phyloP scores from a whole-genome alignment of 2,113 vertebrate species.

The Eclectus roratus region DNA sequence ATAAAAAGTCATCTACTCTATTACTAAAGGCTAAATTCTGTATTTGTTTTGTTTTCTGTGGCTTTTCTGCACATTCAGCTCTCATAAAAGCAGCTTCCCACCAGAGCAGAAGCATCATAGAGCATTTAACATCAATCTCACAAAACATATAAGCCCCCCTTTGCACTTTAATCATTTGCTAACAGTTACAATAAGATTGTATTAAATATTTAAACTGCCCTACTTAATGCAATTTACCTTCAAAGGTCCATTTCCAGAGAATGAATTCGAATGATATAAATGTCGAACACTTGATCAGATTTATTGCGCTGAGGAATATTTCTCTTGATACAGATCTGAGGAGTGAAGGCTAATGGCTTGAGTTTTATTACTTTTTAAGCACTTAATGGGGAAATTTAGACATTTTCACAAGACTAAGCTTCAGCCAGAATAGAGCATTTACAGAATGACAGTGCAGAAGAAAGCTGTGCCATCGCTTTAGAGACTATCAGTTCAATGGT shows the following conservation, averaged over 20 bases:
- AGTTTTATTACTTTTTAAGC: constrained; percentile 83
- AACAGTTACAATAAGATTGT: constrained; percentile 90
- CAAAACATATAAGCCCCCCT: constrained; percentile 56
- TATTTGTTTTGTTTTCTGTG: background rate
- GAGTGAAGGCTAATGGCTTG: constrained; percentile 73
- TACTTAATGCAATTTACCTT: constrained; percentile 88
- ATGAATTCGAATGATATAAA: constrained; percentile 79
- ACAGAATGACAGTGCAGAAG: constrained; percentile 38
- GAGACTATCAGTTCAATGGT: background rate
- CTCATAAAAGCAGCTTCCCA: background rate
- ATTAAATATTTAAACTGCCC: constrained; percentile 92
- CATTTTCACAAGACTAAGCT: constrained; percentile 71
- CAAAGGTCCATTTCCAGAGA: constrained; percentile 86
- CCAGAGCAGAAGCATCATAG: background rate
- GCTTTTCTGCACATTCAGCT: background rate
- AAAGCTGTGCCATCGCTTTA: background rate
- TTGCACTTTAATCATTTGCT: constrained; percentile 83
- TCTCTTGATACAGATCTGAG: constrained; percentile 66
- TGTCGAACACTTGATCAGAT: constrained; percentile 82
- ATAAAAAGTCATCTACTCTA: background rate
- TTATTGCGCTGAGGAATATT: constrained; percentile 76
- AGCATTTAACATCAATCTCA: constrained; percentile 64
- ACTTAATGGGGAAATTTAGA: constrained; percentile 78
- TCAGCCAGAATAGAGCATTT: constrained; percentile 38
- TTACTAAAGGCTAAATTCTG: background rate